phyloP scores from a whole-genome alignment of 2,113 vertebrate species.

The Urocynchramus pylzowi region DNA sequence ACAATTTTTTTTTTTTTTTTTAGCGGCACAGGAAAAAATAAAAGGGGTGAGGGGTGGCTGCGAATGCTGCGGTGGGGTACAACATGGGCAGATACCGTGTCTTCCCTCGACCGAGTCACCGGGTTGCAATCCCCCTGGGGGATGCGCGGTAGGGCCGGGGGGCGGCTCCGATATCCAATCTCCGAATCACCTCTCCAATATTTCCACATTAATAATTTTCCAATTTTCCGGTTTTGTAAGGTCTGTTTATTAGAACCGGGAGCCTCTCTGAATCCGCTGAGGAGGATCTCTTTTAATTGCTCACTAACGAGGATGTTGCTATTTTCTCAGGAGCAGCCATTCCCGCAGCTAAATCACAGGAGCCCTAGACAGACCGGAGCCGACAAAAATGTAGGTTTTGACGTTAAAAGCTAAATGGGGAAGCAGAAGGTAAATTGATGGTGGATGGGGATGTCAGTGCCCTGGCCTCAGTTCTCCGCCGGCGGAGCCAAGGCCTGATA shows the following conservation, averaged over 20 bases:
- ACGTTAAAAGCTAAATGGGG: constrained; percentile 85
- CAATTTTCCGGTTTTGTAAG: not conserved
- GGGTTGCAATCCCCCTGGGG: not conserved
- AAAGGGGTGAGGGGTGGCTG: not conserved
- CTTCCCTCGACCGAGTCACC: not conserved
- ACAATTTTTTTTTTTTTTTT: not conserved
- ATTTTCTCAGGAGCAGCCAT: constrained; percentile 74
- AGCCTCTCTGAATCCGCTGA: not conserved
- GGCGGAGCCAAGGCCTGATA: constrained; percentile 58
- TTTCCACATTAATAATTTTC: not conserved
- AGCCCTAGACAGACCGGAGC: constrained; percentile 86
- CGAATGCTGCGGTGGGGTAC: not conserved
- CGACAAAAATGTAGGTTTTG: constrained; percentile 85
- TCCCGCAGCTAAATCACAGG: constrained; percentile 76
- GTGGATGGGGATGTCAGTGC: constrained; percentile 75
- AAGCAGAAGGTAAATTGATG: constrained; percentile 82
- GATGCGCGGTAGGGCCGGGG: fast-evolving
- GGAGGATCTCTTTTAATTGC: constrained; percentile 71
- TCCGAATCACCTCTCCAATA: not conserved
- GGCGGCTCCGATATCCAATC: not conserved
- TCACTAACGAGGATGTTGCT: constrained; percentile 72
- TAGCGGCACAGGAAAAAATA: not conserved
- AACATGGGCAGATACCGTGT: not conserved
- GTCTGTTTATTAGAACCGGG: not conserved
- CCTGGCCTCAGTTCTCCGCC: constrained; percentile 62